Percentiles rank a stretch among this genome's conserved stretches.
These are phyloP conservation scores for Toxotes lorentzi DNA, from an alignment of 2,797 vertebrate species.

Conservation along the genomic window DNA sequence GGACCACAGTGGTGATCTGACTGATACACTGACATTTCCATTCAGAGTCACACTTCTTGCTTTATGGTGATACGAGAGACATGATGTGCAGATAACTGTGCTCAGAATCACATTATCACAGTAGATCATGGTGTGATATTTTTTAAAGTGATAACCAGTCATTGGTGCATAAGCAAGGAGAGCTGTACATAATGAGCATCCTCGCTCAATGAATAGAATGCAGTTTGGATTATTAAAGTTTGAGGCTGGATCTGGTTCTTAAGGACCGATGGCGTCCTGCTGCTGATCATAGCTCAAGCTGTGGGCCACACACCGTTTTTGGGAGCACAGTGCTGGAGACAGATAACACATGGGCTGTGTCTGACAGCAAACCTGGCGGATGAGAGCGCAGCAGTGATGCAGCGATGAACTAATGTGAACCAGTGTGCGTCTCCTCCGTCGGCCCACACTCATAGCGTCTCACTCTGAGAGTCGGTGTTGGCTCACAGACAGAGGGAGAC, in stretches of 20 bases:
- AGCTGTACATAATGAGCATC: not conserved
- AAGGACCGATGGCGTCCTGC: constrained; percentile 24
- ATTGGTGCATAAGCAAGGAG: not conserved
- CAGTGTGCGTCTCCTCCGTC: constrained; percentile 39
- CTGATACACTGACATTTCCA: fast-evolving
- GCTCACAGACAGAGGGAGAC: constrained; percentile 49
- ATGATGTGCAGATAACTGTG: not conserved
- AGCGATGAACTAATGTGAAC: constrained; percentile 42
- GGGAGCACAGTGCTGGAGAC: constrained; percentile 28
- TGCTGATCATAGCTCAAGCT: constrained; percentile 37
- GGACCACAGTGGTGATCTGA: not conserved
- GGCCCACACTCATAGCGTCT: constrained; percentile 47
- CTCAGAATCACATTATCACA: constrained; percentile 14
- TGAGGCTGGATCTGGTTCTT: constrained; percentile 20
- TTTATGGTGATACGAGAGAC: not conserved
- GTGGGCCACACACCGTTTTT: constrained; percentile 1
- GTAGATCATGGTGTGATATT: constrained; percentile 13
- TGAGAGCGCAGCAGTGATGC: constrained; percentile 32
- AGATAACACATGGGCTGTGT: constrained; percentile 13
- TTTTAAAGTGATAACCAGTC: constrained; percentile 10
- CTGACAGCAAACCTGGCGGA: constrained; percentile 8
- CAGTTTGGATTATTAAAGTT: constrained; percentile 13
- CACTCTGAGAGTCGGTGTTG: constrained; percentile 18
- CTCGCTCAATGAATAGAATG: not conserved
- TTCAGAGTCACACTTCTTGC: not conserved